These are phyloP conservation scores for Drosophila ohnishii DNA, from an alignment of 1,140 invertebrate genomes.

Conservation along the genomic window DNA sequence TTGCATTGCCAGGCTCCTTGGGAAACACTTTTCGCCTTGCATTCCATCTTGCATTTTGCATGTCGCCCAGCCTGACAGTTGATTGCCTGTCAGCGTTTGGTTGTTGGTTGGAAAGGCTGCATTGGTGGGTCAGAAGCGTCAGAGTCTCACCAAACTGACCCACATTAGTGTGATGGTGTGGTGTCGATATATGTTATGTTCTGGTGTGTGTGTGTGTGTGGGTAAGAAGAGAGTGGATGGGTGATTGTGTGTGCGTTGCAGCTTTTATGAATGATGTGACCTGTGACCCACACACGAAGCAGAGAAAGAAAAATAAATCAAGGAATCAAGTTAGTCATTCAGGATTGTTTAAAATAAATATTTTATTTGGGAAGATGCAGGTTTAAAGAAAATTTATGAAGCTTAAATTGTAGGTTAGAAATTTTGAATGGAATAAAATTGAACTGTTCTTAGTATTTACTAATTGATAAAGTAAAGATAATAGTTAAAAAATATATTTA, in stretches of 20 bases:
- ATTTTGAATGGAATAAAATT: neutral
- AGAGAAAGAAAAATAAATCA: slow-evolving; percentile 8
- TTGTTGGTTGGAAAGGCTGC: slow-evolving; percentile 10
- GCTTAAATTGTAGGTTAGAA: neutral
- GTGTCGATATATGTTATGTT: slow-evolving; percentile 27
- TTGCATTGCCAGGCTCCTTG: slow-evolving; percentile 38
- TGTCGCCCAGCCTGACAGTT: slow-evolving; percentile 58
- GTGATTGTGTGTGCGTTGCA: slow-evolving; percentile 20
- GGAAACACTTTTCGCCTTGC: slow-evolving; percentile 54
- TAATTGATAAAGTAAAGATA: neutral
- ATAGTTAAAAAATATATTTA: neutral
- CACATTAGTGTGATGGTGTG: slow-evolving; percentile 47
- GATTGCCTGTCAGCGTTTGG: slow-evolving; percentile 70
- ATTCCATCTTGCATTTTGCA: slow-evolving; percentile 62
- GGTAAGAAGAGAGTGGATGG: neutral
- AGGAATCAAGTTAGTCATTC: neutral
- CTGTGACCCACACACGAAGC: slow-evolving; percentile 27
- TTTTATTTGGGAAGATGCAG: neutral
- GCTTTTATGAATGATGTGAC: slow-evolving; percentile 75
- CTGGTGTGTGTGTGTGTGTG: neutral
- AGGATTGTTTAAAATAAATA: neutral
- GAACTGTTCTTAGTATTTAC: no score
- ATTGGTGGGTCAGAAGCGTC: slow-evolving; percentile 17
- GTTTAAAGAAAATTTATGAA: neutral
- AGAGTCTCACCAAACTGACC: slow-evolving; percentile 55